These are phyloP conservation scores for Vanessa cardui DNA, from an alignment of 2,888 invertebrate species.

Conservation along the genomic window DNA sequence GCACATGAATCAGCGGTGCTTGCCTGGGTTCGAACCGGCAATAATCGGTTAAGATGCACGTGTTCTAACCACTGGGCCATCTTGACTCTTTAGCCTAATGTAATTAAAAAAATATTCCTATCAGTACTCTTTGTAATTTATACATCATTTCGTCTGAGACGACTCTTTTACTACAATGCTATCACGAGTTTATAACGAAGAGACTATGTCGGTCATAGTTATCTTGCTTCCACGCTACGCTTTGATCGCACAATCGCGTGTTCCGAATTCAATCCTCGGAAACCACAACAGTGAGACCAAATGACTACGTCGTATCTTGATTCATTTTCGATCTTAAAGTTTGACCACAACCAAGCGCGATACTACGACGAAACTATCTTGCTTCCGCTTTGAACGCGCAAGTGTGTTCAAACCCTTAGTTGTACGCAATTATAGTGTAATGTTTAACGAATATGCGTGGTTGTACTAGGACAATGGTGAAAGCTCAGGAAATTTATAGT, in stretches of 20 bases:
- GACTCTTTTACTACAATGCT: background rate
- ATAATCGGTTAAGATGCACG: too few relatives aligned
- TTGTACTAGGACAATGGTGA: slow-evolving; percentile 20
- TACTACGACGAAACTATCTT: background rate
- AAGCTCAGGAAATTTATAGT: slow-evolving; percentile 15
- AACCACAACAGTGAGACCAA: background rate
- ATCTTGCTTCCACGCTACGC: background rate
- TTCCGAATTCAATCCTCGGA: background rate
- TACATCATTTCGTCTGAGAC: too few relatives aligned
- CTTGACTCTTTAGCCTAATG: too few relatives aligned
- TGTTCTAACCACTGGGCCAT: too few relatives aligned
- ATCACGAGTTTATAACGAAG: background rate
- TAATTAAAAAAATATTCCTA: too few relatives aligned
- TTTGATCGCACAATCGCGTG: background rate
- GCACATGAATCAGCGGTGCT: too few relatives aligned
- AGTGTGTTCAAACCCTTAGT: background rate
- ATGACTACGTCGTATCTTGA: background rate
- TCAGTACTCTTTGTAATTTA: too few relatives aligned
- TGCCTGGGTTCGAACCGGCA: too few relatives aligned
- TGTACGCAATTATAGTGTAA: background rate
- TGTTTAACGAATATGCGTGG: background rate
- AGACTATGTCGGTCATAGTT: background rate
- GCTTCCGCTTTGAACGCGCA: background rate
- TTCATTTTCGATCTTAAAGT: background rate
- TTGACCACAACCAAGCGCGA: background rate